Conservation (phyloP, 2,888 invertebrate genomes). For the Pilophorus perplexus region DNA sequence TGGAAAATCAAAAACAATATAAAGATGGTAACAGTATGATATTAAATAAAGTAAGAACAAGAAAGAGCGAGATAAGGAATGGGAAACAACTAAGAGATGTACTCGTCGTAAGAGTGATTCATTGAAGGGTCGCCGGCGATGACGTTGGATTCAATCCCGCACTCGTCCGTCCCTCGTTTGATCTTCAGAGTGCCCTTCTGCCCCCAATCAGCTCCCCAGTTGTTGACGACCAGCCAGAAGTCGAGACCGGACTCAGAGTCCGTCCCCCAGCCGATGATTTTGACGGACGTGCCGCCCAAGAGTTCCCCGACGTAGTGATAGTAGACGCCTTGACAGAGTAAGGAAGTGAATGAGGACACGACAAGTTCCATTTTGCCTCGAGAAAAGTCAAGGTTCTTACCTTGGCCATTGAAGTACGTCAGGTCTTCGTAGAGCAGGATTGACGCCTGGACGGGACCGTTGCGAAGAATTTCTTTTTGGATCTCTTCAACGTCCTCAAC, state of each 20-base stretch:
- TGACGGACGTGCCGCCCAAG: conserved; percentile 55
- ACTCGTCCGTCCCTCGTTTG: conserved; percentile 72
- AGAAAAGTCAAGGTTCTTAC: too few relatives aligned
- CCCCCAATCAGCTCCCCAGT: conserved; percentile 92
- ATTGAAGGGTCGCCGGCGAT: conserved; percentile 58
- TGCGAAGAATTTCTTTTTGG: conserved; percentile 23
- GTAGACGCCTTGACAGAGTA: conserved; percentile 71
- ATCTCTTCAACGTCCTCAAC: conserved; percentile 14
- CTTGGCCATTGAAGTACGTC: neutral
- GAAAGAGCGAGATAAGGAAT: too few relatives aligned
- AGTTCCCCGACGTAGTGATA: conserved; percentile 69
- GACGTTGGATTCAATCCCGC: conserved; percentile 69
- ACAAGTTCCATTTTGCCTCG: too few relatives aligned
- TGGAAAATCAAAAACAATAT: too few relatives aligned
- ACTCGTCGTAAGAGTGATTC: neutral
- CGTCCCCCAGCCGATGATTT: conserved; percentile 62
- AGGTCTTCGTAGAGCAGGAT: conserved; percentile 27
- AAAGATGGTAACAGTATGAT: too few relatives aligned
- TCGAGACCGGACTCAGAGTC: conserved; percentile 62
- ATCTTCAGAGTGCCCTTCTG: conserved; percentile 83
- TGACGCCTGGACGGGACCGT: conserved; percentile 27
- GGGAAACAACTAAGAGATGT: too few relatives aligned
- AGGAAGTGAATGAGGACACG: too few relatives aligned
- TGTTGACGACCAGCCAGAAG: conserved; percentile 89
- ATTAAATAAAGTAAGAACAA: too few relatives aligned